These are phyloP conservation scores for Brachylomia viminalis DNA, from an alignment of 2,888 invertebrate species.

Conservation along the genomic window DNA sequence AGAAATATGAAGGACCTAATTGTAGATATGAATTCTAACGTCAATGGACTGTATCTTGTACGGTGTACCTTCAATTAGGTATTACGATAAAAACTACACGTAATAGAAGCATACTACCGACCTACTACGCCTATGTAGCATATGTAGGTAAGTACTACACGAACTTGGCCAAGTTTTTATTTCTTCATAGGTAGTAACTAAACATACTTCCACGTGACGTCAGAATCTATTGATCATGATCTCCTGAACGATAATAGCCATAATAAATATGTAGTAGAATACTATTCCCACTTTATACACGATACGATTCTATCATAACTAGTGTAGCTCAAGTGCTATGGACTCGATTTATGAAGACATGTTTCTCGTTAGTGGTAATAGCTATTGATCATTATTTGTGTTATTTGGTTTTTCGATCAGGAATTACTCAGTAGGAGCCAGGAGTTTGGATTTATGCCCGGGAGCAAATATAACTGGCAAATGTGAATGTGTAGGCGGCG, in stretches of 20 bases:
- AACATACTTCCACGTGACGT: slow-evolving; percentile 52
- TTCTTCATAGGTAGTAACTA: slow-evolving; percentile 37
- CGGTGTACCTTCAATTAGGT: neutral
- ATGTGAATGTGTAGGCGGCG: neutral
- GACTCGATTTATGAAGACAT: slow-evolving; percentile 49
- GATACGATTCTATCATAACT: slow-evolving; percentile 43
- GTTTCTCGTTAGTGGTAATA: slow-evolving; percentile 31
- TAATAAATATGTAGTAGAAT: slow-evolving; percentile 59
- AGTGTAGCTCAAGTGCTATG: slow-evolving; percentile 39
- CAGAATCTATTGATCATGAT: slow-evolving; percentile 57
- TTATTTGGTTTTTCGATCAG: neutral
- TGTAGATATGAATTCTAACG: neutral
- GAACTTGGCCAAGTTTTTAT: slow-evolving; percentile 49
- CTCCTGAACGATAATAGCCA: slow-evolving; percentile 47
- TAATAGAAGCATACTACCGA: neutral
- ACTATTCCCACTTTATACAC: slow-evolving; percentile 52
- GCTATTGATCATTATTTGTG: slow-evolving; percentile 17
- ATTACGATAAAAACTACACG: slow-evolving; percentile 14
- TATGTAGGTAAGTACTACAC: neutral
- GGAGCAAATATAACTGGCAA: neutral
- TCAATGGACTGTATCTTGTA: neutral
- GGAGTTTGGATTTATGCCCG: neutral
- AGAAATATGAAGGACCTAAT: neutral
- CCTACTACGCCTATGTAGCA: neutral
- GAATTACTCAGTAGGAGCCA: neutral